These are phyloP conservation scores for Parnassius glacialis DNA, from an alignment of 2,888 invertebrate species.

Conservation along the genomic window DNA sequence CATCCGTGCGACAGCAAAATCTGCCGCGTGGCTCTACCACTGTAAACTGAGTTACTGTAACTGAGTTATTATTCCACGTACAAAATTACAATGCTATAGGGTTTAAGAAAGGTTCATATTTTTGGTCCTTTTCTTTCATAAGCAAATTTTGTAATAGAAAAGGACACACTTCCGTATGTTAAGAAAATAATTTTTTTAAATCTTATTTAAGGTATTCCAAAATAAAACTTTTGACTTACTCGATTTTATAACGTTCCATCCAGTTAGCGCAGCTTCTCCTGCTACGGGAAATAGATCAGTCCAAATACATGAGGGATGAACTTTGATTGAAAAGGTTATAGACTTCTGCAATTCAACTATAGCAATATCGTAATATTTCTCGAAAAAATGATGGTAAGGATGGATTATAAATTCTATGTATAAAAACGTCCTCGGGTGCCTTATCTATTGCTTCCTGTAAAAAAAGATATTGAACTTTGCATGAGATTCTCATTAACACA, in stretches of 20 bases:
- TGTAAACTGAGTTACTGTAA: no score
- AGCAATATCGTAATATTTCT: slow-evolving; percentile 24
- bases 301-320: slow-evolving; percentile 28
- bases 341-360: slow-evolving; percentile 13
- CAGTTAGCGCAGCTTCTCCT: slow-evolving; percentile 1
- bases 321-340: slow-evolving; percentile 14
- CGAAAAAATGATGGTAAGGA: background rate
- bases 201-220: no score
- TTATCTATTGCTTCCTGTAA: slow-evolving; percentile 20
- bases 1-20: no score
- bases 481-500: no score
- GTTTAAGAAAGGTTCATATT: no score
- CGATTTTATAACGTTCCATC: slow-evolving; percentile 21
- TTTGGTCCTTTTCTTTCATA: no score
- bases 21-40: no score
- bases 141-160: no score
- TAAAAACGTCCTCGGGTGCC: slow-evolving; percentile 9
- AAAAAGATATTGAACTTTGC: background rate
- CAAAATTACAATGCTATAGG: no score
- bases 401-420: slow-evolving; percentile 14
- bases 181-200: no score
- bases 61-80: no score
- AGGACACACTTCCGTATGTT: no score
- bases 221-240: slow-evolving; percentile 8
- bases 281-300: background rate